A percentile compares a stretch with the other conserved stretches of the same genome.
These are phyloP conservation scores for Tuta absoluta DNA, from an alignment of 2,888 invertebrate species.

Conservation along the genomic window DNA sequence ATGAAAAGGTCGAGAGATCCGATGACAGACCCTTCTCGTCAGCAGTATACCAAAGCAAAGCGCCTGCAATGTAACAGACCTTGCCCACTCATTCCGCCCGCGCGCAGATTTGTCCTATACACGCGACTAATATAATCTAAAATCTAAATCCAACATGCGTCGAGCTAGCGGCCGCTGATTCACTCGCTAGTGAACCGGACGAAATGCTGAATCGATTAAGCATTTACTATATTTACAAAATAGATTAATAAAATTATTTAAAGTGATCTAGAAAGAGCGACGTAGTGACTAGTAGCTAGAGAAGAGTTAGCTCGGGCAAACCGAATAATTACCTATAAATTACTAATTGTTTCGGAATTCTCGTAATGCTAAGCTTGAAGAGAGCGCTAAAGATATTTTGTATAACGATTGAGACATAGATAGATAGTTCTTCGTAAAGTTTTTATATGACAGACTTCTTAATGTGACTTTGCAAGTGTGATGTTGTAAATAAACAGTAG, in stretches of 20 bases:
- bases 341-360: slow-evolving; percentile 53
- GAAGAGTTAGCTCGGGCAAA: slow-evolving; percentile 55
- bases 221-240: slow-evolving; percentile 68
- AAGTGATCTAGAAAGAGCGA: slow-evolving; percentile 60
- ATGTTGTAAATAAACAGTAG: slow-evolving; percentile 72
- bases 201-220: slow-evolving; percentile 63
- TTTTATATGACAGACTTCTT: slow-evolving; percentile 76
- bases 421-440: slow-evolving; percentile 71
- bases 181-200: slow-evolving; percentile 39
- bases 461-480: slow-evolving; percentile 78
- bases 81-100: slow-evolving; percentile 51
- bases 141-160: slow-evolving; percentile 27
- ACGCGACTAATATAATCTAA: slow-evolving; percentile 14
- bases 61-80: slow-evolving; percentile 61
- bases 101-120: slow-evolving; percentile 13
- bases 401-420: slow-evolving; percentile 74
- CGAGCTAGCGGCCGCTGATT: slow-evolving; percentile 26
- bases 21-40: slow-evolving; percentile 73
- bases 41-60: slow-evolving; percentile 69
- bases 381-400: slow-evolving; percentile 76
- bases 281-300: slow-evolving; percentile 69
- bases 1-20: slow-evolving; percentile 79
- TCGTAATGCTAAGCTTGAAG: slow-evolving; percentile 65
- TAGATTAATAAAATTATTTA: slow-evolving; percentile 56
- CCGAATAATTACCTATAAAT: slow-evolving; percentile 43